Conservation (phyloP, 2,113 vertebrate species). For the Dicaeum eximium region DNA sequence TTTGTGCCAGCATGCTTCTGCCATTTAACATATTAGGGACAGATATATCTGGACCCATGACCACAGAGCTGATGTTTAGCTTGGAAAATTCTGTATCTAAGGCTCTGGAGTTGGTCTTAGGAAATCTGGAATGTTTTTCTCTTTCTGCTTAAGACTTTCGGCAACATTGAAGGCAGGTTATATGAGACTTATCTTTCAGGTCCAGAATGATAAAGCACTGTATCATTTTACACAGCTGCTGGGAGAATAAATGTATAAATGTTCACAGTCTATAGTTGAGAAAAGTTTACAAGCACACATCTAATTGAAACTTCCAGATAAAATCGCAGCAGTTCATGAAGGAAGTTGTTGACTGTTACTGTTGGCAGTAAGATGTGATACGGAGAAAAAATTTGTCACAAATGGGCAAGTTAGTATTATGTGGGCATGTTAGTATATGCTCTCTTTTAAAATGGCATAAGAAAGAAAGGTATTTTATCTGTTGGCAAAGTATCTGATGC, state of each 20-base stretch:
- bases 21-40: background rate
- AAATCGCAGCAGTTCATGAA: background rate
- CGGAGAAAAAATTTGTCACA: background rate
- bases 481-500: background rate
- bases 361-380: background rate
- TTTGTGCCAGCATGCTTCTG: background rate
- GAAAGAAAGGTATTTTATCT: conserved; percentile 13
- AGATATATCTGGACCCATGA: background rate
- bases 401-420: background rate
- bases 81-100: background rate
- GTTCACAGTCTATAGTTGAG: background rate
- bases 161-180: background rate
- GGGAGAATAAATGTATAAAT: background rate
- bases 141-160: background rate
- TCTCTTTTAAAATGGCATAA: background rate
- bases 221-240: background rate
- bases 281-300: background rate
- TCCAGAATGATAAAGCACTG: background rate
- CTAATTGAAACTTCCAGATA: background rate
- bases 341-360: background rate
- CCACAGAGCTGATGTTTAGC: background rate
- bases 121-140: background rate
- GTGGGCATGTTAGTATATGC: background rate
- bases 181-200: background rate
- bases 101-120: background rate